Conservation (phyloP, 2,888 invertebrate species). For the Petrolisthes cinctipes region DNA sequence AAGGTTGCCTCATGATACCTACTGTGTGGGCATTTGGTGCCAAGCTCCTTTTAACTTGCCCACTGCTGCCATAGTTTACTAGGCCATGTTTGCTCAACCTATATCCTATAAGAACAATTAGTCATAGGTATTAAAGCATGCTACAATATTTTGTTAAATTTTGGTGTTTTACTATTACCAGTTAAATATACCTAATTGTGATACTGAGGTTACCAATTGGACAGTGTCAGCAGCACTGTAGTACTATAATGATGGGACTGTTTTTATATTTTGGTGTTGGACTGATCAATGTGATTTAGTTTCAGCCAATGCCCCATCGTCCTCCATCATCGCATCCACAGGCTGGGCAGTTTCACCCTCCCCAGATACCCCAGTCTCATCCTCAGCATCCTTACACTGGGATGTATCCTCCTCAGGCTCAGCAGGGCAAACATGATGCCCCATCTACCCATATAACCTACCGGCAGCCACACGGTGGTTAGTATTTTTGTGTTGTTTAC, state of each 20-base stretch:
- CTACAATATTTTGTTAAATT: no score
- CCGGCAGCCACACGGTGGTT: constrained; percentile 55
- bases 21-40: constrained; percentile 24
- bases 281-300: constrained; percentile 22
- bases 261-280: no score
- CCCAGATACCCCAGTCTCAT: constrained; percentile 42
- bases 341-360: constrained; percentile 46
- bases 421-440: constrained; percentile 52
- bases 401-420: constrained; percentile 32
- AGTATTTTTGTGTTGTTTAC: not conserved
- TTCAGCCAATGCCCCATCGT: constrained; percentile 49
- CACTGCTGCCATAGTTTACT: constrained; percentile 11
- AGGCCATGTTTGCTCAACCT: not conserved
- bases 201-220: no score
- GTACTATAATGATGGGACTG: no score
- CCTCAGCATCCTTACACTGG: constrained; percentile 37
- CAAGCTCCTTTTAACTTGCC: constrained; percentile 29
- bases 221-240: no score
- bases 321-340: constrained; percentile 42
- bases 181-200: no score
- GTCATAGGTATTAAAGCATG: no score
- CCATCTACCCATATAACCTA: constrained; percentile 32
- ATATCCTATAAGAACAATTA: no score
- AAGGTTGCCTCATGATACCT: constrained; percentile 15
- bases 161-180: no score